Conservation (phyloP, 92 coral and sea anemone genomes). For the Umimayanthus kanabou region DNA sequence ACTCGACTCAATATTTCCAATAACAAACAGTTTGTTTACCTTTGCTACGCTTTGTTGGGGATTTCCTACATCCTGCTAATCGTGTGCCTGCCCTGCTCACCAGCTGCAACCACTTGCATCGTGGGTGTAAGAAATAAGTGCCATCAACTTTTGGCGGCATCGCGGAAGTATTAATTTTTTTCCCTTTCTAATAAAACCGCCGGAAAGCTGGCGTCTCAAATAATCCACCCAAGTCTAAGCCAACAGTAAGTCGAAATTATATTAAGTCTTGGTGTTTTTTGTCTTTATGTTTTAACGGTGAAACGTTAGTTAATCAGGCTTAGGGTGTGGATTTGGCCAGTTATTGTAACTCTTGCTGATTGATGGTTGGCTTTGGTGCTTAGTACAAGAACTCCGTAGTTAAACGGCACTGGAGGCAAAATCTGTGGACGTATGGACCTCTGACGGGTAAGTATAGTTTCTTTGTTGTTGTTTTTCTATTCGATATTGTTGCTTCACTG, state of each 20-base stretch:
- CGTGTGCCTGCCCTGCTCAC: neutral
- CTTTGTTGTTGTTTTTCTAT: neutral
- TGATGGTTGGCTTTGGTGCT: neutral
- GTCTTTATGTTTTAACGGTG: neutral
- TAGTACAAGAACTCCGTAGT: neutral
- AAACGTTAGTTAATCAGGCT: neutral
- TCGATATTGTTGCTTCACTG: neutral
- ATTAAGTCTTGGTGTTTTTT: neutral
- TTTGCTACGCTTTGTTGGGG: conserved; percentile 7
- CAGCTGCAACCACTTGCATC: neutral
- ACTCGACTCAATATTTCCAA: neutral
- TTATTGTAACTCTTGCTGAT: neutral
- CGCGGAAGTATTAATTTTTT: neutral
- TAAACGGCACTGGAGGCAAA: neutral
- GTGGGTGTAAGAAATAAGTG: conserved; percentile 1
- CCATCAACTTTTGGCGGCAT: conserved; percentile 7
- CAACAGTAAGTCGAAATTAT: neutral
- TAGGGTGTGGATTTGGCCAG: neutral
- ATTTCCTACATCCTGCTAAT: neutral
- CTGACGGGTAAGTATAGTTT: neutral
- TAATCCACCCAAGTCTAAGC: neutral
- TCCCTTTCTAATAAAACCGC: neutral
- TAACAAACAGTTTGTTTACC: conserved; percentile 3
- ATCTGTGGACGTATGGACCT: neutral
- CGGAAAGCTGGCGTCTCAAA: neutral